Conservation (phyloP, 2,113 vertebrate species). For the Paedocypris sp. region DNA sequence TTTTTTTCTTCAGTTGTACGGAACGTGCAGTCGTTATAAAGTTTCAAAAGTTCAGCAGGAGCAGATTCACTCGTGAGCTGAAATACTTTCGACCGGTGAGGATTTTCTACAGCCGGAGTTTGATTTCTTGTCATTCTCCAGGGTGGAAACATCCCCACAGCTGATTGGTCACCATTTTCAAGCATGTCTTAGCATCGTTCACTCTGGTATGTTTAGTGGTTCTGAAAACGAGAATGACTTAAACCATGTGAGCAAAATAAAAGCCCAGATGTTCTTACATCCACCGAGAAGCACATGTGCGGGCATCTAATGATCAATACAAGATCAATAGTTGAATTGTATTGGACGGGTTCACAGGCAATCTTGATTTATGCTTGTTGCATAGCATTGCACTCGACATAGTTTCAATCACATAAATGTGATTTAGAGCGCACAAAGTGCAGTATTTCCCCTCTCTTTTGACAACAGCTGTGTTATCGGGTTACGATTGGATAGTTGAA, state of each 20-base stretch:
- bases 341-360: neutral
- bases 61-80: neutral
- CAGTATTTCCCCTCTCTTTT: neutral
- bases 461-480: neutral
- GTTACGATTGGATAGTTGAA: neutral
- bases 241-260: conserved; percentile 14
- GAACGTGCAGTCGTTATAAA: too few species aligned
- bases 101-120: conserved; percentile 14
- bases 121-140: neutral
- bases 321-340: neutral
- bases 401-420: neutral
- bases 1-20: too few species aligned
- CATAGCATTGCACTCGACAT: neutral
- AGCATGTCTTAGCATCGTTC: neutral
- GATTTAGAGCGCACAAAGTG: neutral
- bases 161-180: too few species aligned
- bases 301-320: neutral
- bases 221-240: conserved; percentile 13
- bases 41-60: too few species aligned
- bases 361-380: neutral
- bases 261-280: neutral
- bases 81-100: conserved; percentile 23
- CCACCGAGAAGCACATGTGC: conserved; percentile 21
- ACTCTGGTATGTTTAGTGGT: neutral
- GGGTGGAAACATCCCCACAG: too few species aligned